Evolutionary conservation across 1,140 invertebrate species (phyloP), one percentile per base, ranked within the genome.

Genomic region (Papilio helenus): DNA sequence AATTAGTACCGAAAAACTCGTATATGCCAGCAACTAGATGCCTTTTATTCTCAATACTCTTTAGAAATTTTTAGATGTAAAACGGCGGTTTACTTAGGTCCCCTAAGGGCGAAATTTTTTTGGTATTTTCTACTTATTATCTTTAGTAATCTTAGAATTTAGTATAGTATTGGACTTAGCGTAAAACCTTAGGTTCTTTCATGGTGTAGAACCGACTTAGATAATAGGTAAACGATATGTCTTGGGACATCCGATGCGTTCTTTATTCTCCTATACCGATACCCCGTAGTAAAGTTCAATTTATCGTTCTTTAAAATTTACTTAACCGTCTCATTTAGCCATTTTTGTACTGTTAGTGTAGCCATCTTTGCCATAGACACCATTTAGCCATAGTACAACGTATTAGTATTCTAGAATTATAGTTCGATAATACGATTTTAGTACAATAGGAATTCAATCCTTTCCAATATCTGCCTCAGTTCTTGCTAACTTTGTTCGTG

Each of bases 21-120:
- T 46, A 23, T 49, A 74, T 51, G 46, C 39, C 44, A 74, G 23
- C 51, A 16, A 74, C 42, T 74, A 74, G 72, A 68, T 68, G 61
- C 61, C 61, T 68, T 68, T 68, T 65, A 68, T 68, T 68, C 61
- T 74, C 26, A 51, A 74, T 49, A 49, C 72, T 74, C 46, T 72
- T 73, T 74, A 46, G 20, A 51, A 51, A 44, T 74, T 44, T 23
- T 74, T 46, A 23, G 72, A 68, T 68, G 12, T 61, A 68, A 68
- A 26, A 68, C 26, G 61, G 26, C 61, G 29, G 26, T 68, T 68
- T 49, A 49, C 42, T 74, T 74, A 74, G 72, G 5, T 23, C 20
- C 20, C 44, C 20, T 46, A 23, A 49, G 72, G 39, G 44, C 42
- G 72, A 51, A 44, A 18, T 51, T 49, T 46, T 44, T 42, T 26